Base-by-base conservation (phyloP, 2,797 vertebrate genomes). In the Hypotaenidia okinawae region DNA sequence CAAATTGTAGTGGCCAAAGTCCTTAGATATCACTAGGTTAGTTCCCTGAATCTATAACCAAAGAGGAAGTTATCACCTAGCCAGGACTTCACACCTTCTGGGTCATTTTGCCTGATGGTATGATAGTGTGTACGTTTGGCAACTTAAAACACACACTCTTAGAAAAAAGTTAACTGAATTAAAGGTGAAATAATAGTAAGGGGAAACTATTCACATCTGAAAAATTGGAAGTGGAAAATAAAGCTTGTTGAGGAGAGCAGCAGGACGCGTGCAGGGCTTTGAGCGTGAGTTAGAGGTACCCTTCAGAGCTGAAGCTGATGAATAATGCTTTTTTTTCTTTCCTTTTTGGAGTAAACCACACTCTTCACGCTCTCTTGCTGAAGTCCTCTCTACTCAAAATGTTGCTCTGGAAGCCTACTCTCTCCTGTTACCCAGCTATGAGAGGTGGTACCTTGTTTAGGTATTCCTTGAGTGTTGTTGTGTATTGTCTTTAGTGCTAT, bases 311-410 rank as follows among this genome's bases (percentile, higher is more conserved):
- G 73, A 54, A 58, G 28, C 24, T 25, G 59, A 43, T 58, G 5
- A 43, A 27, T 67, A 9, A 32, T 3, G 25, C 5, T n/a, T 28
- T 0, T 35, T 30, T 0, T 13, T 74, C 35, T 59, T 64, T 43
- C 14, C 51, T 54, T 33, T 22, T 28, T 28, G 28, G 25, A 41
- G 23, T 49, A 35, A 82, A 14, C 11, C 27, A 5, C 41, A 11
- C 6, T 55, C 12, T 54, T 82, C 4, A 15, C 10, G 0, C 10
- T 37, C 67, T 75, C 35, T 30, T 70, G 11, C 5, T 32, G 30
- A 18, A 33, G 10, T 63, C 9, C 8, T 89, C 19, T 68, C 25
- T 55, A 4, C 16, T 58, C 41, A 66, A 43, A 70, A 63, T 6
- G 11, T 5, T 59, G 28, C 32, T 45, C 18, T 10, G 17, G 13